Conservation (phyloP, 2,113 vertebrate genomes). For the Ptilonorhynchus violaceus region DNA sequence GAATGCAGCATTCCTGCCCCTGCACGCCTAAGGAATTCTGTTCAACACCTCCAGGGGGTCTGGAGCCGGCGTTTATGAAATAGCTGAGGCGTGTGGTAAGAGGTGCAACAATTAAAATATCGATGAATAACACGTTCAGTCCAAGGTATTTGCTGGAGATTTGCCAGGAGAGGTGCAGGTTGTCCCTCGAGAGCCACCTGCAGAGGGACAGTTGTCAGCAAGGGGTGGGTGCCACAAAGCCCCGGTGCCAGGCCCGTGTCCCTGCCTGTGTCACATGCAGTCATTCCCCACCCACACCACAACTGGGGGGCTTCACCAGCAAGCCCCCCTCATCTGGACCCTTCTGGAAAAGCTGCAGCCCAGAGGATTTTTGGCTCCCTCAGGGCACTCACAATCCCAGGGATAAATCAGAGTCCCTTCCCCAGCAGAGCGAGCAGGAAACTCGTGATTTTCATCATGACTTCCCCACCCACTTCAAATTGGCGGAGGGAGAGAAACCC, state of each 20-base stretch:
- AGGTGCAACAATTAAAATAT: background rate
- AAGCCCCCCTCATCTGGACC: background rate
- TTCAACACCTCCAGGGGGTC: background rate
- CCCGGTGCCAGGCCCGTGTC: fast-evolving
- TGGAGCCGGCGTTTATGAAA: background rate
- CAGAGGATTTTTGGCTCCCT: background rate
- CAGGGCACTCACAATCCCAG: background rate
- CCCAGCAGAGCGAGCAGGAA: background rate
- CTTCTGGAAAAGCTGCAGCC: background rate
- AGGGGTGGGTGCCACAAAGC: fast-evolving
- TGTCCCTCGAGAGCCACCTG: background rate
- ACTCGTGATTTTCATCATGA: background rate
- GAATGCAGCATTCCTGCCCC: background rate
- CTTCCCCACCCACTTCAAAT: background rate
- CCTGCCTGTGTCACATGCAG: too few species aligned
- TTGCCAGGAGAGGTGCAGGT: background rate
- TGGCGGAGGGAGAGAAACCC: background rate
- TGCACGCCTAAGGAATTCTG: background rate
- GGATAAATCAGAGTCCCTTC: background rate
- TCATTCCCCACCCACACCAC: too few species aligned
- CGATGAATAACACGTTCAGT: background rate
- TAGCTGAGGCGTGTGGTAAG: background rate
- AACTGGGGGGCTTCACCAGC: background rate
- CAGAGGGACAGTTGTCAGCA: background rate
- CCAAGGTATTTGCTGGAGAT: background rate